Percentiles rank a stretch among this genome's conserved stretches.
Evolutionary conservation across 2,113 vertebrate species (phyloP).

Genomic region (Corapipo altera): DNA sequence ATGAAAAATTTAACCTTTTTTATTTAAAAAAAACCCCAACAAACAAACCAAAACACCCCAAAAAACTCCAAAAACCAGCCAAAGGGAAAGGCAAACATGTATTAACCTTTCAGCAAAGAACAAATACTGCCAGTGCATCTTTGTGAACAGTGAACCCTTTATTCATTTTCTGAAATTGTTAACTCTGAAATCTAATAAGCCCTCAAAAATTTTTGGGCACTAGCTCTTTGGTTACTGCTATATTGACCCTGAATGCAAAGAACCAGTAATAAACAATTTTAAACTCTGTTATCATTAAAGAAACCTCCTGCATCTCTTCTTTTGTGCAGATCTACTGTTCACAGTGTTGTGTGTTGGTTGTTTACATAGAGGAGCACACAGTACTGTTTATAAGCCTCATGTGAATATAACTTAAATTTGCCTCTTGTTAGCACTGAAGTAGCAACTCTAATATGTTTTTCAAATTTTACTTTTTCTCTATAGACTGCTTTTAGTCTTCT

Average conservation of each 20-base stretch:
- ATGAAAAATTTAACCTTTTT: neutral
- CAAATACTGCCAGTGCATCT: neutral
- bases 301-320: neutral
- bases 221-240: neutral
- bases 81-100: neutral
- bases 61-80: accelerated
- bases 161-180: neutral
- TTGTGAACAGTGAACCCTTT: neutral
- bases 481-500: neutral
- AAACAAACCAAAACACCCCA: too few relatives aligned
- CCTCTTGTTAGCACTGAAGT: neutral
- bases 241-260: neutral
- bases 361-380: neutral
- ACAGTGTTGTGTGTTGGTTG: neutral
- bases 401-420: neutral
- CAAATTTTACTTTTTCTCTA: neutral
- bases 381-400: neutral
- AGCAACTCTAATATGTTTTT: neutral
- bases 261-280: neutral
- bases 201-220: neutral
- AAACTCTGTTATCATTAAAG: neutral
- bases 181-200: neutral
- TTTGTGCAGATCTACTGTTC: neutral
- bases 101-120: neutral
- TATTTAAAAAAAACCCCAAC: neutral